Evolutionary conservation across 2,113 vertebrate genomes (phyloP), one percentile per base, ranked within the genome.

Genomic region (Gavia stellata): DNA sequence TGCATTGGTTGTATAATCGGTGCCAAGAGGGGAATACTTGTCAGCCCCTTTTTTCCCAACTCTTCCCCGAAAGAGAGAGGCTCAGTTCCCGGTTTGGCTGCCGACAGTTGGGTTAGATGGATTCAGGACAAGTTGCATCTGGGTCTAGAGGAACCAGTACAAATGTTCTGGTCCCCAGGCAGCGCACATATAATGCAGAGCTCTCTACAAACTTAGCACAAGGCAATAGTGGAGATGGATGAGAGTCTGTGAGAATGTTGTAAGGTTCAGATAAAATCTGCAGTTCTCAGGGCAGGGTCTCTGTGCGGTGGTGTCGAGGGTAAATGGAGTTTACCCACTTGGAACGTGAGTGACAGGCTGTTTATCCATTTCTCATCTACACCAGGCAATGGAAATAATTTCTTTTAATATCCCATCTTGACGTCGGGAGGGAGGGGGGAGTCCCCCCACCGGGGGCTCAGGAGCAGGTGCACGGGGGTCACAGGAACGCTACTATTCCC

Each of bases 361-460:
- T 97, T 96, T 96, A 96, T 93, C 96, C 94, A 95, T 96, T 88
- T 16, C 96, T 97, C 96, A 82, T 93, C 93, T 88, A 24, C 96
- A 90, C 92, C 85, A 77, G 75, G 90, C 81, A 2, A 50, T 86
- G 70, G 84, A 49, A 96, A 94, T 96, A 16, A 96, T 75, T 96
- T 91, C 84, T 91, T 96, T 72, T 72, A 65, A 93, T 90, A 87
- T 77, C 81, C 81, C 8, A 17, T 56, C 74, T 40, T 95, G 95
- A 93, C 84, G 4, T 1, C 0, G 36, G 78, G 73, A 56, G 56
- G 72, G 63, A 68, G 42, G 9, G 20, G 38, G 59, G 55, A 17
- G 8, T 91, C 42, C 34, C n/a, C 55, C 31, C n/a, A 13, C 12
- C 0, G 8, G 66, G 79, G 88, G 66, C 52, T 94, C 25, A 14